These are phyloP conservation scores for Rattus norvegicus DNA, from an alignment of 2,113 vertebrate species.

Conservation along the genomic window GRCr8 NC_086019.1:229905501-229906000, in stretches of 20 bases:
- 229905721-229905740: neutral
- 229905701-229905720: neutral
- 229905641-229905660: neutral
- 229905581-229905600: neutral
- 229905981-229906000: too few species aligned
- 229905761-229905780: conserved; percentile 15
- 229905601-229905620: neutral
- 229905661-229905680: neutral
- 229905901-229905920: neutral
- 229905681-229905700: neutral
- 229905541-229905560: too few species aligned
- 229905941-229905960: neutral
- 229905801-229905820: conserved; percentile 25
- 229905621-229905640: neutral
- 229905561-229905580: neutral
- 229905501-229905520: neutral
- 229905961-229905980: neutral
- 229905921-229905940: neutral
- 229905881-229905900: neutral
- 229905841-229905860: neutral
- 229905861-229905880: neutral
- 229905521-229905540: neutral
- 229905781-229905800: neutral
- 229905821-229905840: neutral
- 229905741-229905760: neutral